These are phyloP conservation scores for Nomada fabriciana DNA, from an alignment of 2,888 invertebrate genomes.

Conservation along the genomic window DNA sequence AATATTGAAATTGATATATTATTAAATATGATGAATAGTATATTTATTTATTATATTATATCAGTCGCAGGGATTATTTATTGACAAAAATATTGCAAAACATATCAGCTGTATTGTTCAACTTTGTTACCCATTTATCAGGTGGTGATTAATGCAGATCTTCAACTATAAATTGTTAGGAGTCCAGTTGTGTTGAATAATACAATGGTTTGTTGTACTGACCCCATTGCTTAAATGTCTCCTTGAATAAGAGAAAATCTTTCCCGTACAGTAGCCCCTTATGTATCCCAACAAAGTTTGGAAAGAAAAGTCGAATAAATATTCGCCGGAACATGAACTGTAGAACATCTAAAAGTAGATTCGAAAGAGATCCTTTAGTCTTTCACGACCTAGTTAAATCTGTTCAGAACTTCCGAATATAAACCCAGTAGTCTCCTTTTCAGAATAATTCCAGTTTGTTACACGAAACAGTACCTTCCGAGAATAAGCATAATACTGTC, in stretches of 20 bases:
- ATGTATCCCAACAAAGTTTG: conserved; percentile 14
- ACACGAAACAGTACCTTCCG: conserved; percentile 3
- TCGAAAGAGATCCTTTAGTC: conserved; percentile 35
- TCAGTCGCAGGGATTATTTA: background rate
- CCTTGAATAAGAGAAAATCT: background rate
- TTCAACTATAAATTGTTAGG: background rate
- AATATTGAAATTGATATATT: no score
- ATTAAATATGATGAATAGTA: no score
- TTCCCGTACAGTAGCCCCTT: background rate
- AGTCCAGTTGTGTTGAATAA: background rate
- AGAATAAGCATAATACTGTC: background rate
- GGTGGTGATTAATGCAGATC: background rate
- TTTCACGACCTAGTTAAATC: conserved; percentile 36
- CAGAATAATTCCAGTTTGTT: conserved; percentile 29
- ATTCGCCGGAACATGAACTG: conserved; percentile 23
- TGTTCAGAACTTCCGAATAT: conserved; percentile 35
- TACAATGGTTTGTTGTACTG: background rate
- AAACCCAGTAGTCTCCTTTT: conserved; percentile 10
- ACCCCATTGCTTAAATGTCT: conserved; percentile 10
- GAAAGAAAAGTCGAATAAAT: conserved; percentile 40
- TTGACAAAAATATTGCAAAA: background rate
- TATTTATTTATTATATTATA: background rate
- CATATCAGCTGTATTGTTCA: background rate
- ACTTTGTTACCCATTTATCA: no score
- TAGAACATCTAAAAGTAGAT: conserved; percentile 36